phyloP scores from a whole-genome alignment of 2,113 vertebrate species.

The Scopus umbretta region DNA sequence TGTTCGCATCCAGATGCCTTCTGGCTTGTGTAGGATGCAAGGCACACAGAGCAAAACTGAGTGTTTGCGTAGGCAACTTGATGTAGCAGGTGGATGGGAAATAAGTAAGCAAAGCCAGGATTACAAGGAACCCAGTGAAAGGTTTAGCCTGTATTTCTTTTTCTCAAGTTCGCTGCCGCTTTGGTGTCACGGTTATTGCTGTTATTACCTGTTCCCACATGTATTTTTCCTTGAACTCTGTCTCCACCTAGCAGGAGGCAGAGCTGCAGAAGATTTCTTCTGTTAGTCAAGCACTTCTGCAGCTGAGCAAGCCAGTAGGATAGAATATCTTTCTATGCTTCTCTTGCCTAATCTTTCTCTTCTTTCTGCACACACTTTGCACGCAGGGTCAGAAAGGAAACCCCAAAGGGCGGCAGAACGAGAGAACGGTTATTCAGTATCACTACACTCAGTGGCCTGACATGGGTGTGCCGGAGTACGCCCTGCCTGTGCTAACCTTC shows the following conservation, averaged over 20 bases:
- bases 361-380: accelerated
- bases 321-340: neutral
- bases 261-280: neutral
- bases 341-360: neutral
- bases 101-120: neutral
- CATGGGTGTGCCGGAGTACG: conserved; percentile 97
- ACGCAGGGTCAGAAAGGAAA: conserved; percentile 87
- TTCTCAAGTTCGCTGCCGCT: neutral
- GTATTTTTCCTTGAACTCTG: neutral
- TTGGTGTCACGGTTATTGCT: neutral
- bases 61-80: accelerated
- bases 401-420: conserved; percentile 86
- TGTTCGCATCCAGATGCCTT: neutral
- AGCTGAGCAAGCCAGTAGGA: neutral
- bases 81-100: neutral
- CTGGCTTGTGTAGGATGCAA: neutral
- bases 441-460: conserved; percentile 99
- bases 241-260: conserved; percentile 23
- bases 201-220: neutral
- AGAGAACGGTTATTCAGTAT: conserved; percentile 88
- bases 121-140: neutral
- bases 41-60: neutral
- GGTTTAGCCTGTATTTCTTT: neutral
- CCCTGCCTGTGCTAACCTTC: conserved; percentile 94
- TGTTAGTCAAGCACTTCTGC: neutral